A percentile compares a stretch with the other conserved stretches of the same genome.
Evolutionary conservation across 2,888 invertebrate species (phyloP).

Genomic region (Didymodactylos carnosus): DNA sequence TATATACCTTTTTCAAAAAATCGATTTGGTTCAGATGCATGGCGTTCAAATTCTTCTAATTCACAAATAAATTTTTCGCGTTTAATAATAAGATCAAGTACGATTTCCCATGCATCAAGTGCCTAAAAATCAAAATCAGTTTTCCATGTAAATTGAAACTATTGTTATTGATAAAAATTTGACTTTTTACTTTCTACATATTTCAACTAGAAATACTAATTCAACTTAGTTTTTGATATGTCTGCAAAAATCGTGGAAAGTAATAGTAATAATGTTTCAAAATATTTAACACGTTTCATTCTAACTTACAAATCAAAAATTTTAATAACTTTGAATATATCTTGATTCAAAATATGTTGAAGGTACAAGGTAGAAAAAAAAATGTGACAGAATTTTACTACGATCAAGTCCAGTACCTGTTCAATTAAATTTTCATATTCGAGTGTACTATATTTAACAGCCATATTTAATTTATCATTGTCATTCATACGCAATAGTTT

Average conservation of each 20-base stretch:
- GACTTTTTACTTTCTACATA: too few species aligned
- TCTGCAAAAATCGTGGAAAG: too few species aligned
- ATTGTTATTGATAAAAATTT: neutral
- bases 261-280: neutral
- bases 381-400: neutral
- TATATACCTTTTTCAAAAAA: constrained; percentile 28
- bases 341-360: too few species aligned
- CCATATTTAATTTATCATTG: constrained; percentile 30
- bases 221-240: too few species aligned
- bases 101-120: constrained; percentile 29
- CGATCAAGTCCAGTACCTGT: constrained; percentile 19
- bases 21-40: constrained; percentile 32
- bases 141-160: neutral
- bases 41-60: constrained; percentile 31
- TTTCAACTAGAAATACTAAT: too few species aligned
- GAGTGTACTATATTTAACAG: constrained; percentile 32
- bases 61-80: constrained; percentile 27
- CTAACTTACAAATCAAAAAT: too few species aligned
- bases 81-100: constrained; percentile 23
- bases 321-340: too few species aligned
- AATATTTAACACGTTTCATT: neutral
- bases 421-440: constrained; percentile 22
- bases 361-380: neutral
- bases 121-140: constrained; percentile 21
- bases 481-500: constrained; percentile 28